Evolutionary conservation across 1,140 invertebrate species (phyloP), one percentile per base, ranked within the genome.

Genomic region (Drosophila arawakana): DNA sequence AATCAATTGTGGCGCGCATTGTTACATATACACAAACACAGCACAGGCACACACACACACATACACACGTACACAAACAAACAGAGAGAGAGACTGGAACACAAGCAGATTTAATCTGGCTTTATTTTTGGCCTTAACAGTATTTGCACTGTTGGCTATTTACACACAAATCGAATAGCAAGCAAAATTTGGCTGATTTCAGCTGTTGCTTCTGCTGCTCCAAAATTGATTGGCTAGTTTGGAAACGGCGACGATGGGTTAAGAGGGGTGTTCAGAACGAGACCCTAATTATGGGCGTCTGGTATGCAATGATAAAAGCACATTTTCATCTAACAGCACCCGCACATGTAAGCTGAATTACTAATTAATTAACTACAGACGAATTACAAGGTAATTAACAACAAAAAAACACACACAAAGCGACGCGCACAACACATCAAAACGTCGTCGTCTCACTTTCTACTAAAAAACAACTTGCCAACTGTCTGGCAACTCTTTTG

Each of bases 1-100:
- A 95, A 92, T 97, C 96, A 73, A 97, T 96, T 71, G 95, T 92
- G 74, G 95, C 94, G 92, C 95, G 95, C 95, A 96, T 96, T 49
- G 65, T 91, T 59, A 43, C 54, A 57, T 44, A 18, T 49, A 21
- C 30, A 54, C 50, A 30, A 44, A 37, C 49, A 67, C 25, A 30
- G 25, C 25, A 30, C 25, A 30, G 25, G 25, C 6, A 49, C 63
- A 67, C 34, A 57, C 57, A 47, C 55, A 78, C 74, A 67, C 21
- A 41, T 63, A 79, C 41, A 61, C 7, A 39, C n/a, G 6, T 34
- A 67, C 41, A 13, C 7, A 58, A 46, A 47, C 21, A 68, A 39
- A 13, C 6, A 21, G 6, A 57, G n/a, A 52, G 15, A 21, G 18
- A 0, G n/a, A 61, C 44, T 49, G 37, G 59, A 10, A 43, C 15